Conservation (phyloP, 2,113 vertebrate genomes). For the Xenus cinereus region DNA sequence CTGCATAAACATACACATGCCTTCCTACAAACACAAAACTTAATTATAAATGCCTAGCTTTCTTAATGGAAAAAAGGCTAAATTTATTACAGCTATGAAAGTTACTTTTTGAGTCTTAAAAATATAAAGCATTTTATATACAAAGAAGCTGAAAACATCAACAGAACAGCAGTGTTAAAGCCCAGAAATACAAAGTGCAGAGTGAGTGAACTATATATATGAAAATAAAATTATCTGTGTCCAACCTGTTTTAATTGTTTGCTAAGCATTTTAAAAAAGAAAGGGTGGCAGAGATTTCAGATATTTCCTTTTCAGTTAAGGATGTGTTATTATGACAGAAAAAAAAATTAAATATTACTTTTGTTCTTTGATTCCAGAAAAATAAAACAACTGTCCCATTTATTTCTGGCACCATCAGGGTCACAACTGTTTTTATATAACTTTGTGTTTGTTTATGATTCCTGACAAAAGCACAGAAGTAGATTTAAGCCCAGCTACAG, state of each 20-base stretch:
- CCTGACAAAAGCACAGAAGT: neutral
- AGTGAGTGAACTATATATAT: neutral
- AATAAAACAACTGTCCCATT: neutral
- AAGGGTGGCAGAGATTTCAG: neutral
- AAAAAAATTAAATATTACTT: neutral
- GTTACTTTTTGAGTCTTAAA: neutral
- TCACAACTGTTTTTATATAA: neutral
- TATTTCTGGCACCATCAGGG: neutral
- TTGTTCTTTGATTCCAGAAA: neutral
- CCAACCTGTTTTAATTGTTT: neutral
- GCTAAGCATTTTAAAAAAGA: neutral
- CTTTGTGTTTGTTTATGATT: neutral
- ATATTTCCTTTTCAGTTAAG: neutral
- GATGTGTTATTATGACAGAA: neutral
- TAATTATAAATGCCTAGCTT: neutral
- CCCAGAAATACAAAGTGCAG: neutral
- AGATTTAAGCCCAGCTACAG: neutral
- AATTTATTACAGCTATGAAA: neutral
- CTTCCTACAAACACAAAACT: neutral
- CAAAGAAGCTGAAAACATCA: neutral
- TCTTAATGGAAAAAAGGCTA: neutral
- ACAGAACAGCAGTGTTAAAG: neutral
- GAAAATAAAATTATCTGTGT: neutral
- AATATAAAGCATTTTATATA: neutral
- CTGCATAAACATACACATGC: neutral